phyloP scores from a whole-genome alignment of 1,140 invertebrate genomes.

The Argopecten irradians region DNA sequence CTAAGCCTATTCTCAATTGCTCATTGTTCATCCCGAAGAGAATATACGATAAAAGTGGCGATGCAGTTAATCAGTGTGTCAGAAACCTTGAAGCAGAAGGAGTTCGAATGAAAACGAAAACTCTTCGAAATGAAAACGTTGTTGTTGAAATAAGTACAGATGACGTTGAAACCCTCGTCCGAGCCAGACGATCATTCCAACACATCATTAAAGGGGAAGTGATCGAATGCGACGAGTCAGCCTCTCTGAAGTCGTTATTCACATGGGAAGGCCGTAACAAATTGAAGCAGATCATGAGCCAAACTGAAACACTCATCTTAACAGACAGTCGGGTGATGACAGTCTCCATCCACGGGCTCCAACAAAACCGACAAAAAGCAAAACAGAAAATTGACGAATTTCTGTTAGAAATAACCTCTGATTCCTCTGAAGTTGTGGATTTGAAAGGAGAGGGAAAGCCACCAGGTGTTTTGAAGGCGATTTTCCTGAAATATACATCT shows the following conservation, averaged over 20 bases:
- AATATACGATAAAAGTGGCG: conserved; percentile 47
- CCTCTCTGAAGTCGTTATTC: conserved; percentile 49
- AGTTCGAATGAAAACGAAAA: conserved; percentile 28
- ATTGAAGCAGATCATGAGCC: conserved; percentile 51
- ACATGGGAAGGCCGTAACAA: conserved; percentile 50
- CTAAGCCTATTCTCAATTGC: conserved; percentile 51
- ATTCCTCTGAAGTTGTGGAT: conserved; percentile 34
- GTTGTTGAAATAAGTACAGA: conserved; percentile 53
- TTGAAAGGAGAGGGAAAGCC: conserved; percentile 60
- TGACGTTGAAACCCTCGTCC: conserved; percentile 41
- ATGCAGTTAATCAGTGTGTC: conserved; percentile 45
- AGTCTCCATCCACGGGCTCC: conserved; percentile 59
- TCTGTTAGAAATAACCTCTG: conserved; percentile 43
- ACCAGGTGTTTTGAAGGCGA: conserved; percentile 65
- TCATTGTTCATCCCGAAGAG: conserved; percentile 48
- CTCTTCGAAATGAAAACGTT: conserved; percentile 47
- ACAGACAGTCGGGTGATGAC: conserved; percentile 56
- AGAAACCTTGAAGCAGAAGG: conserved; percentile 19
- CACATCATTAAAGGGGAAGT: conserved; percentile 56
- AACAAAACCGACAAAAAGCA: conserved; percentile 33
- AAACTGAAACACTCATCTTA: conserved; percentile 51
- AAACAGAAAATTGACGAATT: conserved; percentile 49
- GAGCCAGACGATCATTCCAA: conserved; percentile 51
- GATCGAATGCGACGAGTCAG: conserved; percentile 44
- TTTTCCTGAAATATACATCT: conserved; percentile 55